Evolutionary conservation across 2,797 vertebrate species (phyloP).

Genomic region (Otolemur crassicaudatus): DNA sequence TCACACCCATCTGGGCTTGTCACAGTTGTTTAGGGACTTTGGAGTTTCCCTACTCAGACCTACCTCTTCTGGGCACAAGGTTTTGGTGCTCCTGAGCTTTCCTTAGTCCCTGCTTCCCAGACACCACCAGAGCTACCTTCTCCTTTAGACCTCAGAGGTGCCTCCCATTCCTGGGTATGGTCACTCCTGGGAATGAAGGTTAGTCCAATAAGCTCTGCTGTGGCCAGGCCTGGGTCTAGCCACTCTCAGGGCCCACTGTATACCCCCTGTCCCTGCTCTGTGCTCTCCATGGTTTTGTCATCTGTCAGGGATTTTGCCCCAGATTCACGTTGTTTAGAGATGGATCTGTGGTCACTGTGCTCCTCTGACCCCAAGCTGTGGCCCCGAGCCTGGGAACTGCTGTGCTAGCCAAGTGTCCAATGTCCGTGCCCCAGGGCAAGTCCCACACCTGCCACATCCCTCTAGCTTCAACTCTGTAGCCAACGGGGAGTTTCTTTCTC

Average conservation of each 20-base stretch:
- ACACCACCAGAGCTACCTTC: not conserved
- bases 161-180: too few relatives aligned
- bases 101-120: not conserved
- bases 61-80: not conserved
- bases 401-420: not conserved
- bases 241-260: too few relatives aligned
- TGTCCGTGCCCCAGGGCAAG: not conserved
- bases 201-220: not conserved
- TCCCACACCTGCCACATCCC: not conserved
- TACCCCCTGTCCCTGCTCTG: not conserved
- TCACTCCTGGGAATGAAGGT: too few relatives aligned
- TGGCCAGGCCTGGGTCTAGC: not conserved
- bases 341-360: too few relatives aligned
- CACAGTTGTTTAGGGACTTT: not conserved
- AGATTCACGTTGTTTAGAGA: not conserved
- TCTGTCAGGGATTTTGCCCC: not conserved
- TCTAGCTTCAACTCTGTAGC: not conserved
- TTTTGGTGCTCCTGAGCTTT: not conserved
- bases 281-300: not conserved
- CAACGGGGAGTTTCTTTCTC: not conserved
- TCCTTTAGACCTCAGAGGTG: rapidly evolving
- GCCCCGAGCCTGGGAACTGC: not conserved
- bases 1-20: too few relatives aligned
- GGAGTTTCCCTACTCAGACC: too few relatives aligned
- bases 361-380: not conserved